Conservation (phyloP, 2,797 vertebrate species). For the Meriones psammophilus region DNA sequence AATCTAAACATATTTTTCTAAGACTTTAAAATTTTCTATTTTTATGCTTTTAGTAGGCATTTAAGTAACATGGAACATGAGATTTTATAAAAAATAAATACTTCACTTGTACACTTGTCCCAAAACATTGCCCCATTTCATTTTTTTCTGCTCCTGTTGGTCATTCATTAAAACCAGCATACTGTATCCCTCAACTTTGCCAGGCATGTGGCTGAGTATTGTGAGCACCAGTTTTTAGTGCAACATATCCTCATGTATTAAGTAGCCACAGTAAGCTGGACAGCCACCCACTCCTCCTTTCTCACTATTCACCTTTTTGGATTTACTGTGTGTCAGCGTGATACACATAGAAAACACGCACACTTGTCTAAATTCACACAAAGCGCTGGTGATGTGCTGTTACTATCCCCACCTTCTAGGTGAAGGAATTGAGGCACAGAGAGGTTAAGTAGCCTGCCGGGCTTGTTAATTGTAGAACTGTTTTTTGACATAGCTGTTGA, state of each 20-base stretch:
- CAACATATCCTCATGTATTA: fast-evolving
- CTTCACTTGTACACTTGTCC: neutral
- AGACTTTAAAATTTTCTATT: neutral
- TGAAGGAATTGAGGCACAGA: neutral
- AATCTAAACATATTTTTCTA: neutral
- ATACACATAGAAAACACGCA: neutral
- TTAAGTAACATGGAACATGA: neutral
- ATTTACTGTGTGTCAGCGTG: neutral
- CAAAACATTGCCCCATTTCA: neutral
- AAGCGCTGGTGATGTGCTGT: neutral
- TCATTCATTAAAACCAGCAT: fast-evolving
- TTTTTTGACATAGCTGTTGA: neutral
- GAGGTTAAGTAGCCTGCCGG: neutral
- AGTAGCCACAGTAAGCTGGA: neutral
- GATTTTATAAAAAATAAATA: slow-evolving; percentile 15
- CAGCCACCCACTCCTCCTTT: fast-evolving
- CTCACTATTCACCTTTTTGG: neutral
- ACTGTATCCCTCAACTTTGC: fast-evolving
- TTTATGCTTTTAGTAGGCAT: slow-evolving; percentile 32
- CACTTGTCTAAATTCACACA: neutral
- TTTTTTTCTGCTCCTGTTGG: neutral
- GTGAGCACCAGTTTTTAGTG: fast-evolving
- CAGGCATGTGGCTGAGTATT: fast-evolving
- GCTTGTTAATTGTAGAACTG: neutral
- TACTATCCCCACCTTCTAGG: neutral